These are phyloP conservation scores for Python bivittatus DNA, from an alignment of 2,113 vertebrate species.

Conservation along the genomic window DNA sequence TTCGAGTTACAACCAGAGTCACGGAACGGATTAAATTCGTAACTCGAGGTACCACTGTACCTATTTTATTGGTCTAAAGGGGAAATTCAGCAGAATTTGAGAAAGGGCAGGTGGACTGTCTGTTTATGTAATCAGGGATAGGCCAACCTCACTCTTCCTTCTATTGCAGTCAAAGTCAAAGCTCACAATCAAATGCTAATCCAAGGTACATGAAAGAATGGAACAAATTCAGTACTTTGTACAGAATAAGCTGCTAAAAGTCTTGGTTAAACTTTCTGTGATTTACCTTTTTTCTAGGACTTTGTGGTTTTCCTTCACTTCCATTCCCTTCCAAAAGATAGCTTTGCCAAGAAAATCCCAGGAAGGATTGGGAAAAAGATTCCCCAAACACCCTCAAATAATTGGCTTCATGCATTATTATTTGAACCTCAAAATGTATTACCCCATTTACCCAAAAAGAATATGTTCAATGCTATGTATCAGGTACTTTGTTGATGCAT, in stretches of 20 bases:
- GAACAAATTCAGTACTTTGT: conserved; percentile 33
- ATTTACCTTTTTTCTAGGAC: conserved; percentile 19
- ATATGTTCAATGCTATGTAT: background rate
- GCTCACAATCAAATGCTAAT: conserved; percentile 37
- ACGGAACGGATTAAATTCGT: too few relatives aligned
- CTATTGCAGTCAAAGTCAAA: conserved; percentile 55
- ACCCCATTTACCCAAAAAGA: background rate
- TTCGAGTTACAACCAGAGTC: too few relatives aligned
- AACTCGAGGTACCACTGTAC: too few relatives aligned
- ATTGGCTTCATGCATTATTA: background rate
- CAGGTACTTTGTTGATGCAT: background rate
- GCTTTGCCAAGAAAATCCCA: conserved; percentile 31
- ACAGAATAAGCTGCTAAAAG: conserved; percentile 49
- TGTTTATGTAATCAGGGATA: conserved; percentile 50
- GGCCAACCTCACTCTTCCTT: conserved; percentile 20
- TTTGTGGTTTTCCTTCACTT: conserved; percentile 6
- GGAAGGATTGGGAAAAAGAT: conserved; percentile 50
- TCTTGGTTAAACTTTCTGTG: conserved; percentile 9
- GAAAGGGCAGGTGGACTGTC: conserved; percentile 55
- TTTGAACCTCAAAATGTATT: background rate
- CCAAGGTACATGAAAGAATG: background rate
- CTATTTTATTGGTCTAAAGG: conserved; percentile 71
- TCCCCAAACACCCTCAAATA: conserved; percentile 28
- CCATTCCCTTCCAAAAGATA: background rate
- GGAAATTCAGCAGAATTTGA: conserved; percentile 74